These are phyloP conservation scores for Varecia variegata DNA, from an alignment of 2,797 vertebrate genomes.

Conservation along the genomic window DNA sequence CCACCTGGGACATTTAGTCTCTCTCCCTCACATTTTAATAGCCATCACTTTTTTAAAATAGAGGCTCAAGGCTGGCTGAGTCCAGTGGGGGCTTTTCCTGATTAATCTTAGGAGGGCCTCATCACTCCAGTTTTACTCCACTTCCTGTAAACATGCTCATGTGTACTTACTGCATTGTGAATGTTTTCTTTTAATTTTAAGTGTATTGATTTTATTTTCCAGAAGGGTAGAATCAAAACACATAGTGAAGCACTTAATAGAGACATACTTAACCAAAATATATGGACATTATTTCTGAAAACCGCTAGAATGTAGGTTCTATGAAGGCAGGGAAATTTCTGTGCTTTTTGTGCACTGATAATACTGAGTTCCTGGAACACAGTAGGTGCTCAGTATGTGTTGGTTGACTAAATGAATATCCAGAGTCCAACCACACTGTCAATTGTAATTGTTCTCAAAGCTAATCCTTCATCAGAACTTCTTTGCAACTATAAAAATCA, in stretches of 20 bases:
- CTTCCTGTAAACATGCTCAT: neutral
- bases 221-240: neutral
- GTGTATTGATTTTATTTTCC: neutral
- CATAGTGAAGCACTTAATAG: neutral
- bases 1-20: neutral
- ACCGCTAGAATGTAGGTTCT: neutral
- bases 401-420: neutral
- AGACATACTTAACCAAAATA: neutral
- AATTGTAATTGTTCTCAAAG: neutral
- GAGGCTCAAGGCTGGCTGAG: neutral
- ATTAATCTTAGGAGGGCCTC: neutral
- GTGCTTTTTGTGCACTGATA: neutral
- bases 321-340: neutral
- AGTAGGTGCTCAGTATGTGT: neutral
- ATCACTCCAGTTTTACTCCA: neutral
- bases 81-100: neutral
- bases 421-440: neutral
- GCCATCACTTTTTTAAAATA: neutral
- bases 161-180: neutral
- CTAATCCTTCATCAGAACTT: neutral
- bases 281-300: neutral
- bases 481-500: neutral
- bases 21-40: neutral
- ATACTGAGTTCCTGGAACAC: neutral
- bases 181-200: slow-evolving; percentile 13